A percentile compares a stretch with the other conserved stretches of the same genome.
These are phyloP conservation scores for Stomatorhinus ivindoensis DNA, from an alignment of 2,113 vertebrate genomes.

Conservation along the genomic window DNA sequence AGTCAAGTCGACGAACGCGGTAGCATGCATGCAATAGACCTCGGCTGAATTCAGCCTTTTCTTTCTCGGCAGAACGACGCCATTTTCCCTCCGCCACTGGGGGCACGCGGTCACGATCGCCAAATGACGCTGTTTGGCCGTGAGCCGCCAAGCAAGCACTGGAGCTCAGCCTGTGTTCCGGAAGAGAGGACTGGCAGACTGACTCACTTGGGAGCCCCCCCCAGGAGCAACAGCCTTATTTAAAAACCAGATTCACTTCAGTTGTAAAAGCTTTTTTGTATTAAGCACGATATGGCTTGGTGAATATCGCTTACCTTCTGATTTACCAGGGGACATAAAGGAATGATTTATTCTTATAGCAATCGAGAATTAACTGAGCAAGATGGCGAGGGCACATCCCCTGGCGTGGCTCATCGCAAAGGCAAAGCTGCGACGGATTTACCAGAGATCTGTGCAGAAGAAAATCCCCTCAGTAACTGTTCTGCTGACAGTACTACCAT, in stretches of 20 bases:
- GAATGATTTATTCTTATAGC: not conserved
- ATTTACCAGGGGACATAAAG: not conserved
- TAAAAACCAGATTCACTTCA: not conserved
- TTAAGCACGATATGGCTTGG: not conserved
- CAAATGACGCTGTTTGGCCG: constrained; percentile 1
- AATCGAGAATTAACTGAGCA: not conserved
- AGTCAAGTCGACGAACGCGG: not conserved
- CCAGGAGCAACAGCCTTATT: not conserved
- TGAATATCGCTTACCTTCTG: not conserved
- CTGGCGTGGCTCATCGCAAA: constrained; percentile 19
- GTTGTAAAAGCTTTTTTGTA: not conserved
- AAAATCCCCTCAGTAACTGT: constrained; percentile 16
- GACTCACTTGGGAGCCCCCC: not conserved
- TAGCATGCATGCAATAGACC: not conserved
- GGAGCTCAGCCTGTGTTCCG: not conserved
- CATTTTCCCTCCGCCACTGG: not conserved
- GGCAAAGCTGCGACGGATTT: constrained; percentile 23
- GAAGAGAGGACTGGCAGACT: not conserved
- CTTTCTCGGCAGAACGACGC: not conserved
- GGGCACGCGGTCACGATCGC: not conserved
- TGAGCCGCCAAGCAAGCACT: not conserved
- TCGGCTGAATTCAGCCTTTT: not conserved
- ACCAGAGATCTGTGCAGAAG: not conserved
- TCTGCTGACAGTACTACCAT: constrained; percentile 24
- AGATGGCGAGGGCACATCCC: constrained; percentile 22